These are phyloP conservation scores for Salticus scenicus DNA, from an alignment of 2,888 invertebrate species.

Conservation along the genomic window DNA sequence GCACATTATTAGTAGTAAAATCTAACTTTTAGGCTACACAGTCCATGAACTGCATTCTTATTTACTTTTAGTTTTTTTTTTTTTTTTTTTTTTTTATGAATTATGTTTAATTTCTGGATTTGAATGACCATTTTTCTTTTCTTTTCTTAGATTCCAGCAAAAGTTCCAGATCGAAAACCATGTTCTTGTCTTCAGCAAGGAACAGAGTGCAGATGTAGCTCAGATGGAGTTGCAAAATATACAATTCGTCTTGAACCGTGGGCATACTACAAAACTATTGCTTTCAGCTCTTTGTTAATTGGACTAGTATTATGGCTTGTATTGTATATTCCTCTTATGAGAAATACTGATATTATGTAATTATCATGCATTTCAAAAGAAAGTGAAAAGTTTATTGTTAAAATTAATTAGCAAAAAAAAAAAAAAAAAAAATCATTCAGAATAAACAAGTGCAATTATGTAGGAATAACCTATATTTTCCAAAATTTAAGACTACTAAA, in stretches of 20 bases:
- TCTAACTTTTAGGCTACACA: no score
- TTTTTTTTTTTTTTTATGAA: no score
- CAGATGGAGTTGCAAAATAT: constrained; percentile 46
- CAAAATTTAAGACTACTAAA: neutral
- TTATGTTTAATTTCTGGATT: no score
- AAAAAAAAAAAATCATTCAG: no score
- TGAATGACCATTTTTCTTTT: no score
- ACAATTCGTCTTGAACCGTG: constrained; percentile 63
- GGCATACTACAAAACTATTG: constrained; percentile 62
- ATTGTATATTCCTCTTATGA: constrained; percentile 53
- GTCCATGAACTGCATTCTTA: no score
- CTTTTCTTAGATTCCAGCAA: constrained; percentile 32
- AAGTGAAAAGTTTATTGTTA: no score
- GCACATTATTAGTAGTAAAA: no score
- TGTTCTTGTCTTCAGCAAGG: constrained; percentile 67
- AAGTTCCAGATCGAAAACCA: constrained; percentile 37
- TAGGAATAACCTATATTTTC: neutral
- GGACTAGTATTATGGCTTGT: constrained; percentile 51
- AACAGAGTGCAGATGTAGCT: constrained; percentile 60
- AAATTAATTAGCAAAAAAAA: no score
- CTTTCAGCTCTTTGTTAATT: constrained; percentile 44
- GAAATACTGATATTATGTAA: neutral
- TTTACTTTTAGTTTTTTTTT: no score
- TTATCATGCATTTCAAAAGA: no score
- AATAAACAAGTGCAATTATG: no score